These are phyloP conservation scores for Folsomia candida DNA, from an alignment of 2,888 invertebrate species.

Conservation along the genomic window DNA sequence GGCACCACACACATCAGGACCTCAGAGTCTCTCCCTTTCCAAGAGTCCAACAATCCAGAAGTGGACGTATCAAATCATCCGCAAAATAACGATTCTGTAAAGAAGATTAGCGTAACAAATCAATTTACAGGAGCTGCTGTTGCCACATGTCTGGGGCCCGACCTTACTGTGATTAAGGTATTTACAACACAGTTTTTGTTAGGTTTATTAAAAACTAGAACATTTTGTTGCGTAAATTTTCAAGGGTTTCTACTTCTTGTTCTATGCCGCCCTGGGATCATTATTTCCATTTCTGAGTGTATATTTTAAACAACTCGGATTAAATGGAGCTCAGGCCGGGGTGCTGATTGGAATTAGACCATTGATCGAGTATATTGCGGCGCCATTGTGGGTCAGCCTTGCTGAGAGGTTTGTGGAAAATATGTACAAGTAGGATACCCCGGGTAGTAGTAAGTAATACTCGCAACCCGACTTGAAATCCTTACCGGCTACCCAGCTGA, in stretches of 20 bases:
- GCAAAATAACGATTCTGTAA: slow-evolving; percentile 81
- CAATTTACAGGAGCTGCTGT: slow-evolving; percentile 80
- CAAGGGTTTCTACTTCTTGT: slow-evolving; percentile 87
- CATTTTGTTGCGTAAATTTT: neutral
- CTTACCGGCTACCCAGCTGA: too few relatives aligned
- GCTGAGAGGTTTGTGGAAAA: too few relatives aligned
- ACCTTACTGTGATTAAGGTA: slow-evolving; percentile 89
- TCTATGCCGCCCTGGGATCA: slow-evolving; percentile 98
- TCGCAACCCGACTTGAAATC: too few relatives aligned
- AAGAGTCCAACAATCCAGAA: slow-evolving; percentile 77
- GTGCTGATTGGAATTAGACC: slow-evolving; percentile 96
- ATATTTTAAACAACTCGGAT: slow-evolving; percentile 99
- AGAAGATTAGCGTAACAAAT: slow-evolving; percentile 82
- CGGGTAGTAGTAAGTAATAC: too few relatives aligned
- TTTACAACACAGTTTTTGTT: neutral
- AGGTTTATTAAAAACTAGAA: neutral
- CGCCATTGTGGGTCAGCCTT: slow-evolving; percentile 95
- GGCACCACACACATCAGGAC: slow-evolving; percentile 23
- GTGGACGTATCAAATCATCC: slow-evolving; percentile 74
- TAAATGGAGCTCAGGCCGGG: too few relatives aligned
- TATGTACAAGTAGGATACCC: too few relatives aligned
- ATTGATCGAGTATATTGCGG: slow-evolving; percentile 93
- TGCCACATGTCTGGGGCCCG: slow-evolving; percentile 78
- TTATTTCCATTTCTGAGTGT: slow-evolving; percentile 97
- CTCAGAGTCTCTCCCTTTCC: slow-evolving; percentile 65